Base-by-base conservation (phyloP, 1,140 invertebrate species). In the Pogonomyrmex barbatus region DNA sequence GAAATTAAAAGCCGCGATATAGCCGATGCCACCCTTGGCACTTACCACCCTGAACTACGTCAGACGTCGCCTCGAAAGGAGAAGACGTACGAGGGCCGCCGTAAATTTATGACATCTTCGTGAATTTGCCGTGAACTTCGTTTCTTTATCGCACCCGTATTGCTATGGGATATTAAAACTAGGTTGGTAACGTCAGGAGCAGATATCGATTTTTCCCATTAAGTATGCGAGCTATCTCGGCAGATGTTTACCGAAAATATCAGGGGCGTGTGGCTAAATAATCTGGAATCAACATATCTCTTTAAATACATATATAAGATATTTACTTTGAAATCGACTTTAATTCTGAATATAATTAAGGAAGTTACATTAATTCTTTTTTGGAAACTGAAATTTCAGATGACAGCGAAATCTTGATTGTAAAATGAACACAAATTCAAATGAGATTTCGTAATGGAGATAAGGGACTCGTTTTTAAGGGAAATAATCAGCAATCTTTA, bases 1-100 rank as follows among this genome's bases (percentile, higher is more conserved):
- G 81, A 90, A 89, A 90, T 90, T 90, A 90, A 87, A 90, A 84
- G 62, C 33, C 36, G 47, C 71, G 52, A 52, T 82, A 39, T 63
- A 87, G 50, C 14, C 42, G 54, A n/a, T 83, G 58, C 60, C 75
- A 81, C 50, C 54, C 87, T 77, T 60, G 71, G 71, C 62, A 83
- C 63, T 79, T 67, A 52, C 76, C 52, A 78, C 71, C 42, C 54
- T 63, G 33, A 77, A 82, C 65, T 36, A 70, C 58, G 70, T 36
- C 76, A 82, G 56, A 45, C 68, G 87, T 85, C 86, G 54, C 17
- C 58, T 54, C 71, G 54, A 47, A 36, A 36, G 24, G 54, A 65
- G 58, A 58, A 83, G 77, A 88, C 56, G 50, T 75, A 85, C 30
- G 68, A 63, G 39, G 56, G 71, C 50, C 39, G 50, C 54, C 83